Percentiles rank a stretch among this genome's conserved stretches.
Evolutionary conservation across 2,888 invertebrate genomes (phyloP).

Genomic region (Lasioglossum marginatum): DNA sequence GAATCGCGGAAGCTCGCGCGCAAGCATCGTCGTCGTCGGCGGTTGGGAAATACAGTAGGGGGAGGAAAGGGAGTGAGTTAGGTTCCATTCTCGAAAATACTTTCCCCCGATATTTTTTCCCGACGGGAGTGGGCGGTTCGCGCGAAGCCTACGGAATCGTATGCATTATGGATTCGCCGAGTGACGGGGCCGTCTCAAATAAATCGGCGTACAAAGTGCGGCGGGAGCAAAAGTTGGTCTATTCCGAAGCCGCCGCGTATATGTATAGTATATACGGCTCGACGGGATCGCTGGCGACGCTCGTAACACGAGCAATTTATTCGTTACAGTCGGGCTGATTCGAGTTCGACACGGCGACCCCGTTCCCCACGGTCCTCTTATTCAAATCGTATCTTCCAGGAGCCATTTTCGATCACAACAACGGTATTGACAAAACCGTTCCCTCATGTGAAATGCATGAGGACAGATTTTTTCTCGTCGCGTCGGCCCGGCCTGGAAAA

Average conservation of each 20-base stretch:
- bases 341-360: slow-evolving; percentile 68
- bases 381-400: slow-evolving; percentile 80
- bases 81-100: slow-evolving; percentile 19
- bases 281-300: slow-evolving; percentile 60
- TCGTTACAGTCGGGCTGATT: slow-evolving; percentile 76
- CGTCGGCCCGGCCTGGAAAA: slow-evolving; percentile 21
- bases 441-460: slow-evolving; percentile 78
- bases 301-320: slow-evolving; percentile 77
- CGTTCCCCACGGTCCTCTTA: slow-evolving; percentile 73
- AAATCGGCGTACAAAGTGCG: slow-evolving; percentile 69
- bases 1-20: slow-evolving; percentile 4
- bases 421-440: slow-evolving; percentile 80
- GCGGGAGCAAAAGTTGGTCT: slow-evolving; percentile 68
- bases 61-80: neutral
- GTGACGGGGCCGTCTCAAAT: slow-evolving; percentile 65
- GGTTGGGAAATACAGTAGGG: neutral
- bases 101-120: slow-evolving; percentile 27
- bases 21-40: neutral
- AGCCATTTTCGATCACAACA: slow-evolving; percentile 81
- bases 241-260: slow-evolving; percentile 60
- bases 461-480: slow-evolving; percentile 60
- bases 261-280: slow-evolving; percentile 37
- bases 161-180: slow-evolving; percentile 71
- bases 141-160: slow-evolving; percentile 46
- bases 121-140: slow-evolving; percentile 15